Conservation (phyloP, 2,888 invertebrate species). For the Epicampocera succincta region DNA sequence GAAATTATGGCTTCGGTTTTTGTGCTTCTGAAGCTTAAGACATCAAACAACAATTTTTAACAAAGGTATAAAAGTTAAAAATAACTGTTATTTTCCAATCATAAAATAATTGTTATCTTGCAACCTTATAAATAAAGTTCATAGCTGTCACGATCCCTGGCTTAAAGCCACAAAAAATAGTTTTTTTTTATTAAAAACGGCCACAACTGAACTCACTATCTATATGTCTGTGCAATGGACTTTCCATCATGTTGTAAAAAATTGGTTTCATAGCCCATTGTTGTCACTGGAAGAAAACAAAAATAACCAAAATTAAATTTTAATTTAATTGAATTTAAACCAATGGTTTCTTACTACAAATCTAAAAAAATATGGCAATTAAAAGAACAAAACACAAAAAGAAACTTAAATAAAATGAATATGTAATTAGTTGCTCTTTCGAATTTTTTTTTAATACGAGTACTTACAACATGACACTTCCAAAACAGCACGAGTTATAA, state of each 20-base stretch:
- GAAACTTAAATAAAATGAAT: no score
- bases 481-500: conserved; percentile 78
- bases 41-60: no score
- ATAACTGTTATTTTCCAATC: no score
- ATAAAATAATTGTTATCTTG: no score
- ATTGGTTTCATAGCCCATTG: conserved; percentile 79
- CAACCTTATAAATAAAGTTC: no score
- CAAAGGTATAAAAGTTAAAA: no score
- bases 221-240: conserved; percentile 78
- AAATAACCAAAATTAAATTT: conserved; percentile 19
- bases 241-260: conserved; percentile 77
- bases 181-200: not conserved
- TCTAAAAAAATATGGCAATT: not conserved
- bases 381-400: no score
- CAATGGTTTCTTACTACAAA: not conserved
- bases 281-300: conserved; percentile 74
- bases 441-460: conserved; percentile 9
- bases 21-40: no score
- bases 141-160: no score
- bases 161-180: no score
- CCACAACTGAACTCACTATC: conserved; percentile 72
- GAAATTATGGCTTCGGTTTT: no score
- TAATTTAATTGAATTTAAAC: conserved; percentile 6
- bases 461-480: conserved; percentile 79
- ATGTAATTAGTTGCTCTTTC: no score